These are phyloP conservation scores for Cavia porcellus DNA, from an alignment of 2,113 vertebrate genomes.

Conservation along the genomic window DNA sequence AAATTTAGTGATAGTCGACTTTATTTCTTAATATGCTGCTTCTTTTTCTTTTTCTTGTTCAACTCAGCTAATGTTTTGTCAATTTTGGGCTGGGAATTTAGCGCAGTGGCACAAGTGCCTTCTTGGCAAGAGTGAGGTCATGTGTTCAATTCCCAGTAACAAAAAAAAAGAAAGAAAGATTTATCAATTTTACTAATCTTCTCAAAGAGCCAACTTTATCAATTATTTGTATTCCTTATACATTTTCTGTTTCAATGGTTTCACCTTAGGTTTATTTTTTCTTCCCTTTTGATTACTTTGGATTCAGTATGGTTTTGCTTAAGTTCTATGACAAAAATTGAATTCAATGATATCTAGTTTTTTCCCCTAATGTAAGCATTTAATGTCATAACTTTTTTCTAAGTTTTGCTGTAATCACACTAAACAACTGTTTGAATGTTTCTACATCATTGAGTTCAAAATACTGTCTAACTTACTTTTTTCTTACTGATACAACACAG, in stretches of 20 bases:
- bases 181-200: background rate
- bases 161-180: too few species aligned
- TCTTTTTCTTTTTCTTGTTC: background rate
- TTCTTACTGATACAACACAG: too few species aligned
- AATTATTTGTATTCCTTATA: background rate
- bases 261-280: background rate
- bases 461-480: background rate
- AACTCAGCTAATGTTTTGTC: background rate
- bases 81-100: background rate
- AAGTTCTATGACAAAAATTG: constrained; percentile 5
- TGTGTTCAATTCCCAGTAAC: too few species aligned
- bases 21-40: background rate
- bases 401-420: background rate
- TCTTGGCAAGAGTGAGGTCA: too few species aligned
- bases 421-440: background rate
- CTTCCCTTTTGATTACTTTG: background rate
- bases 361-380: background rate
- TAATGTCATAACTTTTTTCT: background rate
- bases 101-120: too few species aligned
- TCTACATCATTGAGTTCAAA: background rate
- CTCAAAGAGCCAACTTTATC: background rate
- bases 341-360: background rate
- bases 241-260: background rate
- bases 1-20: background rate
- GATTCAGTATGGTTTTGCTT: background rate